These are phyloP conservation scores for Delphinapterus leucas DNA, from an alignment of 2,113 vertebrate species.

Conservation along the genomic window DNA sequence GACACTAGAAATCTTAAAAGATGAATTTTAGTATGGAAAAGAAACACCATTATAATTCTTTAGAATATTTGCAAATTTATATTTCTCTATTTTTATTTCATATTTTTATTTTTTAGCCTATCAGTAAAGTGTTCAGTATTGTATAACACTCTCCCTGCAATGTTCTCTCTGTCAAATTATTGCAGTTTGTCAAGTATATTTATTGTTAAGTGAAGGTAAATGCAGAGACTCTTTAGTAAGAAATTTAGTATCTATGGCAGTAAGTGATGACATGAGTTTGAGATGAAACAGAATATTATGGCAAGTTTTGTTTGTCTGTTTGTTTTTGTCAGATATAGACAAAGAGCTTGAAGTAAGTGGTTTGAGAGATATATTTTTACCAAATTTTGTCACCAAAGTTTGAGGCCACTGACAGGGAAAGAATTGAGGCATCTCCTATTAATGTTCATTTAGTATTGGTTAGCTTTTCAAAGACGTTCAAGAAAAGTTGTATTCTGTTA, in stretches of 20 bases:
- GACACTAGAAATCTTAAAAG: neutral
- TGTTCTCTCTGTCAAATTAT: neutral
- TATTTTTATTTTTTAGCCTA: neutral
- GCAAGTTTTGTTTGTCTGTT: neutral
- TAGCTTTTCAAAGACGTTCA: neutral
- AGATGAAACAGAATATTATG: neutral
- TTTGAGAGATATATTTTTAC: neutral
- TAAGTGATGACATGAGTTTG: neutral
- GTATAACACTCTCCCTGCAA: neutral
- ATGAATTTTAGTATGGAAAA: neutral
- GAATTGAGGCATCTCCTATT: neutral
- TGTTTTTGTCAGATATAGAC: neutral
- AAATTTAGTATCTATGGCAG: neutral
- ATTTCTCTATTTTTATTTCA: slow-evolving; percentile 9
- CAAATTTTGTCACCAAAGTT: neutral
- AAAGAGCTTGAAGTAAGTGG: neutral
- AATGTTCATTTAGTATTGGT: neutral
- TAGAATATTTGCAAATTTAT: neutral
- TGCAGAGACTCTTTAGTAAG: neutral
- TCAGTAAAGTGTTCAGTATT: neutral
- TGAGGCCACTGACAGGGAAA: neutral
- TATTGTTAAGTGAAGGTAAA: neutral
- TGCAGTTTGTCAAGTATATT: neutral
- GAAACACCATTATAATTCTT: neutral
- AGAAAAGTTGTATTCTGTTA: neutral